phyloP scores from a whole-genome alignment of 2,797 vertebrate species.

The Molossus alvarezi region DNA sequence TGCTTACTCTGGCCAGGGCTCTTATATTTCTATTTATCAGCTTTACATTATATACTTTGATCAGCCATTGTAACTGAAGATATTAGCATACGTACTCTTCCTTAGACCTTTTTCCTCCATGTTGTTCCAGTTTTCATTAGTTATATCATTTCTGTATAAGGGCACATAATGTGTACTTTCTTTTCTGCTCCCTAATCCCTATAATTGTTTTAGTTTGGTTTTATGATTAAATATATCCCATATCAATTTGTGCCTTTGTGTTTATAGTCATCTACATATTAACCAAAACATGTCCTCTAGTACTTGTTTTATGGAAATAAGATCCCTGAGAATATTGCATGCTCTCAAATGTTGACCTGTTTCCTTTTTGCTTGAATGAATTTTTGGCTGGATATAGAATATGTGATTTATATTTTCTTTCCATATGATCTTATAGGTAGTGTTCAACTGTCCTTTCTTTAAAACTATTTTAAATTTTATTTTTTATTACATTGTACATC shows the following conservation, averaged over 20 bases:
- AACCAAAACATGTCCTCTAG: neutral
- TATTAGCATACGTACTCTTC: neutral
- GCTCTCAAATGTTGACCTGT: neutral
- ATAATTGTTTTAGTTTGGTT: neutral
- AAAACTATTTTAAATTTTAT: neutral
- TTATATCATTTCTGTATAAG: conserved; percentile 19
- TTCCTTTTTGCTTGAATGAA: conserved; percentile 23
- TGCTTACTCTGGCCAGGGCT: neutral
- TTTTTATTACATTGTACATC: neutral
- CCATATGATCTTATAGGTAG: neutral
- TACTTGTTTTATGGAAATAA: conserved; percentile 47
- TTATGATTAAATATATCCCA: neutral
- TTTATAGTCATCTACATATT: neutral
- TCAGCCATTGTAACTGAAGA: neutral
- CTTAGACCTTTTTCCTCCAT: neutral
- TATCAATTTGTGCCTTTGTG: neutral
- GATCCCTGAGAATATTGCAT: neutral
- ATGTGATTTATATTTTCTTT: conserved; percentile 44
- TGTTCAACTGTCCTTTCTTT: neutral
- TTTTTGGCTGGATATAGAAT: neutral
- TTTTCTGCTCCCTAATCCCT: neutral
- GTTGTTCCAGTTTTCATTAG: conserved; percentile 13
- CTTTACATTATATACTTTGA: neutral
- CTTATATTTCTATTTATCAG: neutral
- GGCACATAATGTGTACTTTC: neutral